Evolutionary conservation across 2,888 invertebrate genomes (phyloP).

Genomic region (Epirrhoe tristata): DNA sequence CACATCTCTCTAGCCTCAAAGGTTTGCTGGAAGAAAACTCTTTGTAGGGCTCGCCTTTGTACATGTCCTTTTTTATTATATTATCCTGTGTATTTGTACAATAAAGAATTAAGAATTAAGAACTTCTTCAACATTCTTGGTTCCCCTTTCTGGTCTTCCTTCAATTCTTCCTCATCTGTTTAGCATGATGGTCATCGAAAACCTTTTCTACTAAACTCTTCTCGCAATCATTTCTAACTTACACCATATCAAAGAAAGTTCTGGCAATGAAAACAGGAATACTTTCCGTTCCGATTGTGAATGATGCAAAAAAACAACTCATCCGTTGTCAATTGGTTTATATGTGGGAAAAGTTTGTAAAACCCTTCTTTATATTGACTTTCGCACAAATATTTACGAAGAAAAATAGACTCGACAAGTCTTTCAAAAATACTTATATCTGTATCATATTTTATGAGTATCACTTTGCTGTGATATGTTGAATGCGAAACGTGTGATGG

Average conservation of each 20-base stretch:
- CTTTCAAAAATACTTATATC: conserved; percentile 19
- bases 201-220: no score
- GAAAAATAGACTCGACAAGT: conserved; percentile 24
- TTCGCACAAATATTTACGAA: conserved; percentile 29
- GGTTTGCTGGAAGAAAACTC: no score
- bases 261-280: conserved; percentile 72
- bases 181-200: no score
- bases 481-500: background rate
- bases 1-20: no score
- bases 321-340: conserved; percentile 65
- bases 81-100: no score
- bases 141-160: no score
- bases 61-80: no score
- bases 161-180: no score
- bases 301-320: conserved; percentile 71
- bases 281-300: conserved; percentile 64
- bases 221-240: conserved; percentile 43
- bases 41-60: no score
- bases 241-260: conserved; percentile 53
- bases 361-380: conserved; percentile 48
- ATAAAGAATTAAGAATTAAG: no score
- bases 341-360: conserved; percentile 59
- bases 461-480: background rate
- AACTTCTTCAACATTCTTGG: no score
- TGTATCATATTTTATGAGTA: background rate